Evolutionary conservation across 1,140 invertebrate species (phyloP).

Genomic region (Proales similis): DNA sequence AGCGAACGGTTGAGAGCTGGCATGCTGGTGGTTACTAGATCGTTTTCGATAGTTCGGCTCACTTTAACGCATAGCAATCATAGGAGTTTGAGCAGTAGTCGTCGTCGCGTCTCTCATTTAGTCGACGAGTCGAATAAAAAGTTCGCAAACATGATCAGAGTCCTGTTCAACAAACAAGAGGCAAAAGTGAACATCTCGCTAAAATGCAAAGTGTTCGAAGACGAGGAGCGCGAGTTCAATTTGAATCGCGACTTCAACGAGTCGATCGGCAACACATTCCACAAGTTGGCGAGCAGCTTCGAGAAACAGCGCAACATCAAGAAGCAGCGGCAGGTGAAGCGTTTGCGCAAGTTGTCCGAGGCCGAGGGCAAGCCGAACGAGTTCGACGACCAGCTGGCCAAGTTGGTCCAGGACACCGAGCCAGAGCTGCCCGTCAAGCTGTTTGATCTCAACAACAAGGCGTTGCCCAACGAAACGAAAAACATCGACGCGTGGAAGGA

Average conservation of each 20-base stretch:
- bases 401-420: neutral
- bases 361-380: too few species aligned
- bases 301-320: neutral
- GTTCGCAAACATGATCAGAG: conserved; percentile 21
- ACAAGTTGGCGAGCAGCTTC: conserved; percentile 8
- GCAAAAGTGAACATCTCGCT: neutral
- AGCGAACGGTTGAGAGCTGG: too few species aligned
- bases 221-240: conserved; percentile 16
- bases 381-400: neutral
- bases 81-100: too few species aligned
- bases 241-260: conserved; percentile 27
- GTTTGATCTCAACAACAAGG: conserved; percentile 7
- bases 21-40: too few species aligned
- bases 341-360: conserved; percentile 16
- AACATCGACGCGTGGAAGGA: conserved; percentile 36
- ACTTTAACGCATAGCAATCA: too few species aligned
- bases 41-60: too few species aligned
- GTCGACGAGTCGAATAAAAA: too few species aligned
- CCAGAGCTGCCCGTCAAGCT: conserved; percentile 7
- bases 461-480: conserved; percentile 12
- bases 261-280: neutral
- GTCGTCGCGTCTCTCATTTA: too few species aligned
- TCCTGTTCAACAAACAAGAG: conserved; percentile 14
- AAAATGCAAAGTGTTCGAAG: conserved; percentile 22
- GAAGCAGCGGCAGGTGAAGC: conserved; percentile 23